These are phyloP conservation scores for Stigmatopora nigra DNA, from an alignment of 2,113 vertebrate species.

Conservation along the genomic window DNA sequence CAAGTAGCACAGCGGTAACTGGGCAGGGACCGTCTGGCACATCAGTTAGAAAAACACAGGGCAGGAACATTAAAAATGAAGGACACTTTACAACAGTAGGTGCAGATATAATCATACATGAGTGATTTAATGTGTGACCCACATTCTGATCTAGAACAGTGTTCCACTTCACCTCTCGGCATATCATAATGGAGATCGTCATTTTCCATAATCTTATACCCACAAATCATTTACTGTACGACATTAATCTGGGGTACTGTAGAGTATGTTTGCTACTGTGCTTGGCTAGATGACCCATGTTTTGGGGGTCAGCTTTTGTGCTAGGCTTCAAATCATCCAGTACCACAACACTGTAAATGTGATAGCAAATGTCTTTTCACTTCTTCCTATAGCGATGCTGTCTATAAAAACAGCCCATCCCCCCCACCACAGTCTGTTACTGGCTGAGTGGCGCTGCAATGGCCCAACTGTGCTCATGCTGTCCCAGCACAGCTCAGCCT, in stretches of 20 bases:
- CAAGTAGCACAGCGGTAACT: neutral
- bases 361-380: neutral
- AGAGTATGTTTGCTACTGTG: constrained; percentile 22
- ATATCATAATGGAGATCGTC: constrained; percentile 16
- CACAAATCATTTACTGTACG: constrained; percentile 10
- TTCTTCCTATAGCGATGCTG: neutral
- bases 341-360: neutral
- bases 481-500: constrained; percentile 36
- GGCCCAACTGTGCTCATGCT: constrained; percentile 41
- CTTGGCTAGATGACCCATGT: constrained; percentile 21
- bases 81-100: neutral
- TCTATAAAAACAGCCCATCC: constrained; percentile 17
- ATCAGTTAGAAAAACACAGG: neutral
- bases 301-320: constrained; percentile 1
- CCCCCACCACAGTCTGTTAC: constrained; percentile 24
- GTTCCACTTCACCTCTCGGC: constrained; percentile 30
- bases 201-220: constrained; percentile 27
- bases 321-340: neutral
- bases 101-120: constrained; percentile 32
- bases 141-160: constrained; percentile 42
- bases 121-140: constrained; percentile 53
- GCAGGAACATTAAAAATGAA: neutral
- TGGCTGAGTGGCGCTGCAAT: constrained; percentile 40
- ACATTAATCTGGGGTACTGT: constrained; percentile 10
- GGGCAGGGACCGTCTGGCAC: constrained; percentile 4